Evolutionary conservation across 1,140 invertebrate genomes (phyloP), one percentile per base, ranked within the genome.

Genomic region (Philopotamus ludificatus): DNA sequence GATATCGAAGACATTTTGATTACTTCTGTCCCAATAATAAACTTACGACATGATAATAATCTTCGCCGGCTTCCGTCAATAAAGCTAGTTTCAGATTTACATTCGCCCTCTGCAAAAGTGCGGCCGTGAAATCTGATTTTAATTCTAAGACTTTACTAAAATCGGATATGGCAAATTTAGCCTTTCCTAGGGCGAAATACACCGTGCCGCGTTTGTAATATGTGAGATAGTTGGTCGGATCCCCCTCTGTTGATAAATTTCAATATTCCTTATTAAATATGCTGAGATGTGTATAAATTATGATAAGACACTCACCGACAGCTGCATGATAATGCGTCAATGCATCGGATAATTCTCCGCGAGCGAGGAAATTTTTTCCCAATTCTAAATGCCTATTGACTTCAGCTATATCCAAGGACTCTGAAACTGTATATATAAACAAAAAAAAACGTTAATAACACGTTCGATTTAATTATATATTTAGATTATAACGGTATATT

Each of bases 251-350:
- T 21, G 22, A 53, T 15, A 47, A 20, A n/a, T 15, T 47, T 15
- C 20, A 15, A 15, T 47, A 47, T 47, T 47, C n/a, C 12, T 54
- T 28, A 26, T 26, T 15, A 7, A 10, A 22, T 7, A 54, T 51
- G 3, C 16, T 15, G 20, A 51, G 16, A 51, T 7, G 23, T 8
- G 25, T 9, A 42, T 16, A 55, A 55, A 10, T 21, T 15, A 63
- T 58, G 21, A 28, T 44, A 47, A 2, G 20, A 59, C 28, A 81
- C 89, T 84, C 79, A 97, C 94, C 95, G 73, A 99, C 92, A 71
- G 97, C 98, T 60, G 93, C 91, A 86, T 99, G 97, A 82, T 97
- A 99, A 76, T 99, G 96, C 49, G 92, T 91, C 22, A 99, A 78
- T 0, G 98, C 97, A 84, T 99, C 97, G 49, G 93, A 89, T 53